Percentiles rank a stretch among this genome's conserved stretches.
Evolutionary conservation across 2,797 vertebrate species (phyloP).

Genomic region (Falco concolor): DNA sequence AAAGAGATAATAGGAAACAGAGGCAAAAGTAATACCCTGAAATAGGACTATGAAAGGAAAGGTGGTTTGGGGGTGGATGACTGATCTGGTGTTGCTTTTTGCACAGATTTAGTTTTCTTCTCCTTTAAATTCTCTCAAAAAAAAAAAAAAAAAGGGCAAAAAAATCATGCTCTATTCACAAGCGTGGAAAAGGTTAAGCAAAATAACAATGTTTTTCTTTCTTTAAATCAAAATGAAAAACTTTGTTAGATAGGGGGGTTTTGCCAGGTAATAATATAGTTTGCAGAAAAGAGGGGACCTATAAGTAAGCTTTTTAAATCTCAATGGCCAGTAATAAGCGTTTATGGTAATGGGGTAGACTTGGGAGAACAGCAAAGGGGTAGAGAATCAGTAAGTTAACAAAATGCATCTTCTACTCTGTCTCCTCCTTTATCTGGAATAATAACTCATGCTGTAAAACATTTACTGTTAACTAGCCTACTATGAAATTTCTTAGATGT

Average conservation of each 20-base stretch:
- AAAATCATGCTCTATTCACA: background rate
- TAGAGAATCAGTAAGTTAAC: background rate
- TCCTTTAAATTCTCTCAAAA: background rate
- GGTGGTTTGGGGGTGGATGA: background rate
- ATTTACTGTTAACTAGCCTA: background rate
- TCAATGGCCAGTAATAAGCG: background rate
- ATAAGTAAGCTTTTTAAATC: background rate
- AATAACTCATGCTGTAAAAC: background rate
- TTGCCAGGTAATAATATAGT: background rate
- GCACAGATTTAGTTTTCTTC: background rate
- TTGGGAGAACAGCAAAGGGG: background rate
- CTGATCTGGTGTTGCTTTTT: background rate
- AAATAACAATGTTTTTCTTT: background rate
- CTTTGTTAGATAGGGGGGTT: background rate
- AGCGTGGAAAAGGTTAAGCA: background rate
- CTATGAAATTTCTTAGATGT: background rate
- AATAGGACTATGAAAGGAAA: constrained; percentile 8
- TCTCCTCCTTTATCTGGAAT: background rate
- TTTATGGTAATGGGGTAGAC: background rate
- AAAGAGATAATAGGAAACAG: constrained; percentile 40
- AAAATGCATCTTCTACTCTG: background rate
- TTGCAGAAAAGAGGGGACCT: background rate
- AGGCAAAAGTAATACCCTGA: constrained; percentile 52
- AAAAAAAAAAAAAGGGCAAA: background rate
- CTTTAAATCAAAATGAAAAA: background rate